Evolutionary conservation across 2,888 invertebrate species (phyloP).

Genomic region (Melanotus villosus): DNA sequence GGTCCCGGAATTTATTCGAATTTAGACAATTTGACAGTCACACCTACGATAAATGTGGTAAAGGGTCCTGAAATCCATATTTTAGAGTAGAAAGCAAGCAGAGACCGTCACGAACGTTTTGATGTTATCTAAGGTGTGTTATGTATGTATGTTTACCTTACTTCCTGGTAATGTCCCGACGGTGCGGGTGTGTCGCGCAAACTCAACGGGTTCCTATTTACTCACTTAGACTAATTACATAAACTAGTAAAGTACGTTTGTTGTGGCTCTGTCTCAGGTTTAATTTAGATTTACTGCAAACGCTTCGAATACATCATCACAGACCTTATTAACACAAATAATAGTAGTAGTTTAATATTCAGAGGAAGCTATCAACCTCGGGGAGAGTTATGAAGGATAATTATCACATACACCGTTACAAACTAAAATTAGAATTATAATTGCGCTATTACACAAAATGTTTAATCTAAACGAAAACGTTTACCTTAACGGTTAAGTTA

Average conservation of each 20-base stretch:
- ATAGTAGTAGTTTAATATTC: conserved; percentile 17
- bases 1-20: conserved; percentile 6
- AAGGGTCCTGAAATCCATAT: conserved; percentile 12
- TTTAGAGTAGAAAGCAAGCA: conserved; percentile 25
- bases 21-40: conserved; percentile 20
- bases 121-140: conserved; percentile 41
- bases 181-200: conserved; percentile 23
- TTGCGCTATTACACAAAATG: too few relatives aligned
- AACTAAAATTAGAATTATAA: too few relatives aligned
- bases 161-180: conserved; percentile 13
- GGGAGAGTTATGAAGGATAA: too few relatives aligned
- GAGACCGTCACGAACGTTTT: conserved; percentile 48
- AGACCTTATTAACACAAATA: conserved; percentile 15
- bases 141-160: conserved; percentile 28
- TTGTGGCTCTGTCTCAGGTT: conserved; percentile 20
- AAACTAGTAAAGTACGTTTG: conserved; percentile 29
- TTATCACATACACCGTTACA: too few relatives aligned
- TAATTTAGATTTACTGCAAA: conserved; percentile 24
- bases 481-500: too few relatives aligned
- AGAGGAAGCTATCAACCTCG: background rate
- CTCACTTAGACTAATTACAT: conserved; percentile 27
- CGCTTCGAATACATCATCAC: conserved; percentile 23
- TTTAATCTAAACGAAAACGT: too few relatives aligned
- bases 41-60: conserved; percentile 13
- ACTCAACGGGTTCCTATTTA: conserved; percentile 26